Evolutionary conservation across 2,888 invertebrate genomes (phyloP), one percentile per base, ranked within the genome.

Genomic region (Cephus rjabovi): DNA sequence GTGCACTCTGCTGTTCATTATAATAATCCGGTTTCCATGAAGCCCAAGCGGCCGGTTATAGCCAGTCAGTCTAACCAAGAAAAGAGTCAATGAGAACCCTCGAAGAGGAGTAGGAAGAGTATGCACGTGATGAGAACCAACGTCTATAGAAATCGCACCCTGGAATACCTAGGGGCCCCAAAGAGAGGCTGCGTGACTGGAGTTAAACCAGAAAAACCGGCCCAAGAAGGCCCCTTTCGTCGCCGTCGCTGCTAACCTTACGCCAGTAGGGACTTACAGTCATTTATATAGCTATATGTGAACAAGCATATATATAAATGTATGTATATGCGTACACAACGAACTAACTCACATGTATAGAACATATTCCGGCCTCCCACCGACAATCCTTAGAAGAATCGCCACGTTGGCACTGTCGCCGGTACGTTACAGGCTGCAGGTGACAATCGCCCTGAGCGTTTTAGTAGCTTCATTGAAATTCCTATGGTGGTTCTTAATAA

Each of bases 191-290:
- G 76, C 79, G 69, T 76, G 79, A 73, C 79, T 76, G 73, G 79
- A 74, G 77, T 83, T 86, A 86, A 90, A 90, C 90, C 90, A 90
- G 90, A 90, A 90, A 90, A 90, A 90, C 90, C 90, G 89, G 90
- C 88, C 89, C 78, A 56, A 56, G 56, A 56, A 56, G 56, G 75
- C n/a, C 75, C 70, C 69, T 75, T 37, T 31, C 75, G 75, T 69
- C 37, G 56, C 56, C 56, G 56, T 56, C 15, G 40, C 40, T 40
- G 40, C 40, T 40, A 40, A 40, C 40, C 4, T 40, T 40, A 40
- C 56, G 56, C 23, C 56, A 23, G 56, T 9, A 56, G 56, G 56
- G 23, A 56, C 56, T 23, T 23, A 9, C 56, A 56, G 23, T 15
- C 56, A 23, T 56, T 15, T 56, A 56, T 56, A 56, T 56, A 56